phyloP scores from a whole-genome alignment of 1,140 invertebrate species.

The Sycophila sp. region DNA sequence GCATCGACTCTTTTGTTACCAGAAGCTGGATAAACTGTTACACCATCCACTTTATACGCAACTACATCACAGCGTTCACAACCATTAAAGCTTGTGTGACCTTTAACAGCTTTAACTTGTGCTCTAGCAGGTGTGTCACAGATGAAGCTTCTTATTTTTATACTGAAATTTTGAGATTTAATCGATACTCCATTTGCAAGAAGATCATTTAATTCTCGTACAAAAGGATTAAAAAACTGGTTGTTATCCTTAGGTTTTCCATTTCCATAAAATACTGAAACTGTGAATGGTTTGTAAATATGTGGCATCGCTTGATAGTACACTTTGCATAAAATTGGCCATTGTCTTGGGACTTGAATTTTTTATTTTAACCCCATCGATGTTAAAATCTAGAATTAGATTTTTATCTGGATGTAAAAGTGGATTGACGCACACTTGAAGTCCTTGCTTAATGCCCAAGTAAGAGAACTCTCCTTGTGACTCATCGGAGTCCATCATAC shows the following conservation, averaged over 20 bases:
- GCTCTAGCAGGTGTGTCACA: conserved; percentile 15
- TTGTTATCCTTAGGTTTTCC: conserved; percentile 11
- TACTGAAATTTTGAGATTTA: neutral
- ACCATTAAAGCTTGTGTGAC: conserved; percentile 4
- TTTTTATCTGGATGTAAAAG: conserved; percentile 9
- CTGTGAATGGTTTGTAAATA: conserved; percentile 18
- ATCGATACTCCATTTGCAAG: conserved; percentile 9
- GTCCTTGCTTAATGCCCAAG: conserved; percentile 9
- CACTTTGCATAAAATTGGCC: conserved; percentile 16
- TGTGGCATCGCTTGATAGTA: neutral
- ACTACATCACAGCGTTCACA: conserved; percentile 11
- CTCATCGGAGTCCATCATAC: neutral
- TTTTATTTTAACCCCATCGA: conserved; percentile 18
- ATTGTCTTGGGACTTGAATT: conserved; percentile 19
- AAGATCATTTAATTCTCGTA: conserved; percentile 25
- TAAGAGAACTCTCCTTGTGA: neutral
- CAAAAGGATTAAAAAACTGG: conserved; percentile 18
- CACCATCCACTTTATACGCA: neutral
- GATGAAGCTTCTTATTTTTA: conserved; percentile 13
- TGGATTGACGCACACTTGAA: conserved; percentile 17
- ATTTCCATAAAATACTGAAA: conserved; percentile 9
- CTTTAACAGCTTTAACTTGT: neutral
- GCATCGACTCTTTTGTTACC: neutral
- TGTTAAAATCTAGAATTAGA: conserved; percentile 7
- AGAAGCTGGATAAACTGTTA: neutral